Conservation (phyloP, 2,113 vertebrate genomes). For the Myrmecobius fasciatus region DNA sequence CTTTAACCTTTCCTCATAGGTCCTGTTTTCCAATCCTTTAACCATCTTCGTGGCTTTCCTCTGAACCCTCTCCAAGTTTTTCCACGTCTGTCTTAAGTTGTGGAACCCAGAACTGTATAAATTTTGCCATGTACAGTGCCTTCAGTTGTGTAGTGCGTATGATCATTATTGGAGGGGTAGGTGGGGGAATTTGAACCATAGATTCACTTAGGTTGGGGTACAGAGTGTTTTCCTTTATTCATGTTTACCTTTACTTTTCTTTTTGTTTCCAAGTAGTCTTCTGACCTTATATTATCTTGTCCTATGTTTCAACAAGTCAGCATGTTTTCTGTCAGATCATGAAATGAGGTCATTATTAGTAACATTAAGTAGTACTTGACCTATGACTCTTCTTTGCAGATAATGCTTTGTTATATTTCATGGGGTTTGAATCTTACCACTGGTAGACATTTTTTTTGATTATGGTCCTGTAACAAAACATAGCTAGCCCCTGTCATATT, state of each 20-base stretch:
- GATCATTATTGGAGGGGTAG: slow-evolving; percentile 4
- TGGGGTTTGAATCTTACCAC: background rate
- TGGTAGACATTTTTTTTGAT: background rate
- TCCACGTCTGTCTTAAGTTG: slow-evolving; percentile 4
- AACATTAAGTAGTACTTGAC: background rate
- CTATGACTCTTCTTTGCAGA: background rate
- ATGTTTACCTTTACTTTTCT: background rate
- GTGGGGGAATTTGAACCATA: background rate
- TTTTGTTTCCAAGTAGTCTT: background rate
- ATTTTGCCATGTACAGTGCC: slow-evolving; percentile 4
- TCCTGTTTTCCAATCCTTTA: slow-evolving; percentile 5
- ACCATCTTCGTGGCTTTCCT: slow-evolving; percentile 3
- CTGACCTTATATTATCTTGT: background rate
- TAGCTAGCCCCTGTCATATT: background rate
- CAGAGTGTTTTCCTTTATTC: slow-evolving; percentile 5
- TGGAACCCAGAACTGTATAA: slow-evolving; percentile 4
- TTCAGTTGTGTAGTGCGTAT: slow-evolving; percentile 4
- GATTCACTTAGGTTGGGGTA: background rate
- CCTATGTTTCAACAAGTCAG: background rate
- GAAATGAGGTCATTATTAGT: background rate
- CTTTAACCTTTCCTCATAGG: slow-evolving; percentile 1
- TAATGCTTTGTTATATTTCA: background rate
- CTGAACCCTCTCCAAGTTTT: slow-evolving; percentile 4
- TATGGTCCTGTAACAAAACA: background rate
- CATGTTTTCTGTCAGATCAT: background rate